These are phyloP conservation scores for Aphodius granarius DNA, from an alignment of 2,888 invertebrate genomes.

Conservation along the genomic window DNA sequence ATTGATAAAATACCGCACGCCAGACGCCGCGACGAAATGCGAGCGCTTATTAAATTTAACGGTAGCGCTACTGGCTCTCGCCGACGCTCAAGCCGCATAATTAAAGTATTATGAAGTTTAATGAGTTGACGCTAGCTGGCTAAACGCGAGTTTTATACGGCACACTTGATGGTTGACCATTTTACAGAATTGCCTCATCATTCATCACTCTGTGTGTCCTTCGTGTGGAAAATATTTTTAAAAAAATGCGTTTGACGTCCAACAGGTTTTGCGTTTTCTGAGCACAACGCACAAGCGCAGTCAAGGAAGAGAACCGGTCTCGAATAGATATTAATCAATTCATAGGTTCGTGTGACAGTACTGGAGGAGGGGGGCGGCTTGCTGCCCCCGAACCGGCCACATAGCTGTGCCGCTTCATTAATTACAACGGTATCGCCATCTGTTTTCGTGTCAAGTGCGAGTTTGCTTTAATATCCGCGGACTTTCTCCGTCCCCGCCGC, in stretches of 20 bases:
- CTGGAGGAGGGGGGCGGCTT: background rate
- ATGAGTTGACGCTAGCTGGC: background rate
- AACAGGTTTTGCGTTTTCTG: too few relatives aligned
- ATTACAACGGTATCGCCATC: constrained; percentile 8
- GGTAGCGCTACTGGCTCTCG: background rate
- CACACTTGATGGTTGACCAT: background rate
- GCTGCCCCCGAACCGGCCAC: too few relatives aligned
- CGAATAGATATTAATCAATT: constrained; percentile 7
- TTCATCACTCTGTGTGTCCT: background rate
- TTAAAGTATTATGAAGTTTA: background rate
- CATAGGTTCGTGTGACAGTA: background rate
- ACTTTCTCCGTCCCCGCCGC: background rate
- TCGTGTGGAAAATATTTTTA: too few relatives aligned
- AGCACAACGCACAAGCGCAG: too few relatives aligned
- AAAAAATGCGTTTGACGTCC: too few relatives aligned
- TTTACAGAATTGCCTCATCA: background rate
- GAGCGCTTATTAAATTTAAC: background rate
- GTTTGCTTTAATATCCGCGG: background rate
- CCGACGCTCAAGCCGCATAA: background rate
- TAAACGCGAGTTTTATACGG: background rate
- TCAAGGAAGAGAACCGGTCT: too few relatives aligned
- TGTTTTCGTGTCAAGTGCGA: constrained; percentile 7
- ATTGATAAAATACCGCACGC: background rate
- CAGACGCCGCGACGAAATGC: background rate
- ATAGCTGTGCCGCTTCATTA: background rate